Base-by-base conservation (phyloP, 2,113 vertebrate genomes). In the Passer montanus region DNA sequence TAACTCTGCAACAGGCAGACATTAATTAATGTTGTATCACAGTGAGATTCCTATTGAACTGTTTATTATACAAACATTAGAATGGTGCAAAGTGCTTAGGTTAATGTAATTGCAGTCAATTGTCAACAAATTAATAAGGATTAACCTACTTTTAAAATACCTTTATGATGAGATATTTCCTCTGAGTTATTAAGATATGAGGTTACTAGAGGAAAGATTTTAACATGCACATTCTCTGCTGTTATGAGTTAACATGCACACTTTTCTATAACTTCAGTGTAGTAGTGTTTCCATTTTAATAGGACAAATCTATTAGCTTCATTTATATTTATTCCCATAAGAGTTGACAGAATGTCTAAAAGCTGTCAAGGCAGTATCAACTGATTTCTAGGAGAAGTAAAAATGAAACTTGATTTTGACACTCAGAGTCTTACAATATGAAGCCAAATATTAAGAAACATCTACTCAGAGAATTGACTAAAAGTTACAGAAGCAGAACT, bases 11-110 rank as follows among this genome's bases (percentile, higher is more conserved):
- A 79, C 41, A 94, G 91, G 53, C 28, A 53, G 81, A 19, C 84
- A 89, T 88, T 95, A 97, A 96, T 96, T 97, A 97, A 94, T 85
- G 58, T 28, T 89, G 47, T 80, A 84, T 89, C 78, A 83, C 49
- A 21, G 60, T 19, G 60, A 74, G 84, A 85, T 91, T 90, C 46
- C 44, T 90, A 43, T 83, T 95, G 76, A 97, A 94, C 85, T 93
- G 64, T 73, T 97, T 94, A 56, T 90, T 79, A 33, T n/a, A 88
- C 21, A 22, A 21, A 24, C 18, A 86, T 82, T 72, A 64, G 46
- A 86, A 50, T 94, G 76, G 95, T 92, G 81, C 77, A 49, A 89
- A 81, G 37, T 81, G 39, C 90, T 92, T 41, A 12, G 30, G 67
- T 93, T 95, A 95, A 92, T 91, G n/a, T 62, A 75, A 84, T 64